These are phyloP conservation scores for Gallinago solitaria DNA, from an alignment of 2,797 vertebrate genomes.

Conservation along the genomic window DNA sequence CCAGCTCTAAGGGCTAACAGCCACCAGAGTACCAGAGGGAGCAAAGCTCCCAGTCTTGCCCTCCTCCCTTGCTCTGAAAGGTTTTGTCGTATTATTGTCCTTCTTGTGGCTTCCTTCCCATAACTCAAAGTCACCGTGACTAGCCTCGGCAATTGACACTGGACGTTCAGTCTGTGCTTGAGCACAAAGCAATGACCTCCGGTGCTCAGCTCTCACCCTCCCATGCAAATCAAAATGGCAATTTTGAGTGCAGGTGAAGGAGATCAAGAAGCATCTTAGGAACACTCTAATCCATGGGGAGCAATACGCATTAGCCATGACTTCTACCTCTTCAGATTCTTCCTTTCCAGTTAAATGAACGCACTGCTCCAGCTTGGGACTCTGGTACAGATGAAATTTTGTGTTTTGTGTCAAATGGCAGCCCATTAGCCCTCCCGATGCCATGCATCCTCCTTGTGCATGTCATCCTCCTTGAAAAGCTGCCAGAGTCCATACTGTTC, in stretches of 20 bases:
- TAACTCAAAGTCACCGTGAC: not conserved
- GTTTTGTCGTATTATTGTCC: not conserved
- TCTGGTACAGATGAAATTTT: not conserved
- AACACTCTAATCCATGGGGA: not conserved
- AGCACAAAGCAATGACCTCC: not conserved
- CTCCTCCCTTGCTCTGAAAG: not conserved
- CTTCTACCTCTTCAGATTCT: not conserved
- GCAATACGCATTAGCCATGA: not conserved
- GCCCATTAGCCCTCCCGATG: not conserved
- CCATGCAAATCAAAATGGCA: not conserved
- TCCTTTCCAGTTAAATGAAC: not conserved
- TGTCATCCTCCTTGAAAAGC: not conserved
- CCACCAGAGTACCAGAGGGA: not conserved
- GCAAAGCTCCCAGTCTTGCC: not conserved
- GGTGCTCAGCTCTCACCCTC: not conserved
- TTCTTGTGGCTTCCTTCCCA: not conserved
- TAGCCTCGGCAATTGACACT: not conserved
- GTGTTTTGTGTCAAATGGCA: not conserved
- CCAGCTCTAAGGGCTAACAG: not conserved
- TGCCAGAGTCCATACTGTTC: not conserved
- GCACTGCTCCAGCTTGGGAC: not conserved
- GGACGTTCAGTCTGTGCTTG: not conserved
- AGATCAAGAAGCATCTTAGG: not conserved
- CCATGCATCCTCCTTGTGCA: no score
- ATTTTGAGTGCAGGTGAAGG: not conserved